These are phyloP conservation scores for Venusia cambrica DNA, from an alignment of 2,888 invertebrate species.

Conservation along the genomic window DNA sequence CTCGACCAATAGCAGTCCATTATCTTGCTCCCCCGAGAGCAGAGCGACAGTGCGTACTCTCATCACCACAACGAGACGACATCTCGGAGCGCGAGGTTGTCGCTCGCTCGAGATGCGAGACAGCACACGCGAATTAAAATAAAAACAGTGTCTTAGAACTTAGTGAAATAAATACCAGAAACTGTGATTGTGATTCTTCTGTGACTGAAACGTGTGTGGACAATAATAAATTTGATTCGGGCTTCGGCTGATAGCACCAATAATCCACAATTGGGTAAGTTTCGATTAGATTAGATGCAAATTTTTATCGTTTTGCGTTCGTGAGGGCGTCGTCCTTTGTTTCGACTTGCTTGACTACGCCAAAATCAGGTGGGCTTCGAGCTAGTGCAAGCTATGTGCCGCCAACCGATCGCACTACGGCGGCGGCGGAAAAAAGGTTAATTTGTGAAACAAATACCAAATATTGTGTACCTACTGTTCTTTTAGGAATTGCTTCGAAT, in stretches of 20 bases:
- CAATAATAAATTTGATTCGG: slow-evolving; percentile 54
- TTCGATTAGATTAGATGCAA: slow-evolving; percentile 79
- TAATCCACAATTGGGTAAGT: slow-evolving; percentile 80
- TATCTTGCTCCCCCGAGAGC: slow-evolving; percentile 80
- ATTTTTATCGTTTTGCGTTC: slow-evolving; percentile 61
- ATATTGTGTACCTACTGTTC: neutral
- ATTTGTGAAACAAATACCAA: slow-evolving; percentile 1
- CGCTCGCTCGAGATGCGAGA: slow-evolving; percentile 58
- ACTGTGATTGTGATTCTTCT: slow-evolving; percentile 63
- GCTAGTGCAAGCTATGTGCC: slow-evolving; percentile 40
- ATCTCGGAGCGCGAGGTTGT: slow-evolving; percentile 77
- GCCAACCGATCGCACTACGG: slow-evolving; percentile 45
- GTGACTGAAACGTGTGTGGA: slow-evolving; percentile 67
- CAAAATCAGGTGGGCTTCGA: slow-evolving; percentile 45
- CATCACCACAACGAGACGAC: slow-evolving; percentile 77
- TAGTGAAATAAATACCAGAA: slow-evolving; percentile 56
- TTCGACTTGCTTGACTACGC: slow-evolving; percentile 17
- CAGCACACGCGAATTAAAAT: slow-evolving; percentile 53
- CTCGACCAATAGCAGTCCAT: slow-evolving; percentile 78
- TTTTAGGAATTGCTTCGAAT: too few relatives aligned
- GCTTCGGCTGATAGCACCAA: slow-evolving; percentile 67
- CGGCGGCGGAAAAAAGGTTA: slow-evolving; percentile 20
- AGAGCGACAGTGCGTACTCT: slow-evolving; percentile 80
- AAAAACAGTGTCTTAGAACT: slow-evolving; percentile 55
- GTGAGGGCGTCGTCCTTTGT: slow-evolving; percentile 52